Base-by-base conservation (phyloP, 2,113 vertebrate genomes). In the Girardinichthys multiradiatus region DNA sequence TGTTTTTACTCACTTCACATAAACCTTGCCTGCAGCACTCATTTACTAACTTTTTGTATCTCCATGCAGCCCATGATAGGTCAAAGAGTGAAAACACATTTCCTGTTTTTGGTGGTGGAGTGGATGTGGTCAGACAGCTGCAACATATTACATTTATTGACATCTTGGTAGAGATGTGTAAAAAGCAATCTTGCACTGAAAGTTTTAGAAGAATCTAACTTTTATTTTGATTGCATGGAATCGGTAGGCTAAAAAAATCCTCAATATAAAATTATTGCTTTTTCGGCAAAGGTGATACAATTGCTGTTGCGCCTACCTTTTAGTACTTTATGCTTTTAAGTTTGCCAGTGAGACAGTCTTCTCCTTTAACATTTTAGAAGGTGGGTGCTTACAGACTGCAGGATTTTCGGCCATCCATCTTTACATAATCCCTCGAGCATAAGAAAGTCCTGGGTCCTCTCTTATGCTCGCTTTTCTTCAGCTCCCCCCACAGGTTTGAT, bases 1-100 rank as follows among this genome's bases (percentile, higher is more conserved):
- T 79, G 68, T 76, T 86, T 83, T 82, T 69, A 69, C 15, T 80
- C 64, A 61, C 45, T 58, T 61, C 76, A 59, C 75, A 79, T 72
- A 70, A 58, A n/a, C 37, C 77, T 54, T 27, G 65, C 67, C 72
- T 72, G 61, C 67, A 77, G 84, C 57, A 37, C 15, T 58, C 19
- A 24, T 71, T 29, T 75, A 61, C 67, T 39, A 71, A 72, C 81
- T 51, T 26, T 10, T 33, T 77, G 30, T 58, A 61, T 24, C n/a
- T n/a, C 42, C 45, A 6, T 35, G 2, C 14, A 57, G 35, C 64
- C 69, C 57, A 31, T 65, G 37, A 8, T 58, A 27, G 37, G 19
- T 78, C 60, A 78, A 30, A 54, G 17, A 76, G 51, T 17, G 35
- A 21, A 73, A 54, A 54, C 48, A 54, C 48, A 54, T 54, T 54